Percentiles rank a stretch among this genome's conserved stretches.
These are phyloP conservation scores for Pipistrellus pipistrellus DNA, from an alignment of 2,797 vertebrate species.

Conservation along the genomic window DNA sequence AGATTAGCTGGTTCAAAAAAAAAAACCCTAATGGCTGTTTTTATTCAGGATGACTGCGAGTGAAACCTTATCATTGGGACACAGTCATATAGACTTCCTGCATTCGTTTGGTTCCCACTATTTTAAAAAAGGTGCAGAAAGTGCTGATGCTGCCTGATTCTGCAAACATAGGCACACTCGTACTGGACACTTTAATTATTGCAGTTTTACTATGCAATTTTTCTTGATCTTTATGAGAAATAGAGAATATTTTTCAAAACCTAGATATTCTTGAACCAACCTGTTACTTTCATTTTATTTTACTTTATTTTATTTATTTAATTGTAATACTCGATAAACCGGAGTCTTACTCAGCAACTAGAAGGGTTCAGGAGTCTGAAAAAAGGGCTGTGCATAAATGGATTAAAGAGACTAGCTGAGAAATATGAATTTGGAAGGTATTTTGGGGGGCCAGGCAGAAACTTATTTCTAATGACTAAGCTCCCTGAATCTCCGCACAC, in stretches of 20 bases:
- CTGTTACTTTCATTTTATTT: not conserved
- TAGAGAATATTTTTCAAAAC: constrained; percentile 2
- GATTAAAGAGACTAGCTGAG: no score
- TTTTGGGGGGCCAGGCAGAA: no score
- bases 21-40: constrained; percentile 74
- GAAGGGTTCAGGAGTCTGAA: no score
- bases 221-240: constrained; percentile 59
- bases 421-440: no score
- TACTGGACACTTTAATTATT: not conserved
- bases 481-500: no score
- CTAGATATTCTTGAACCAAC: not conserved
- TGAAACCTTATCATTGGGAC: constrained; percentile 77
- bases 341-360: no score
- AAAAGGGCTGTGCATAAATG: no score
- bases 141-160: constrained; percentile 68
- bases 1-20: constrained; percentile 67
- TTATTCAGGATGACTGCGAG: constrained; percentile 75
- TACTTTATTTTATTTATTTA: no score
- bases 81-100: constrained; percentile 85
- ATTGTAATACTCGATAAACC: no score
- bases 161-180: constrained; percentile 46
- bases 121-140: constrained; percentile 74
- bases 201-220: not conserved
- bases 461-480: no score
- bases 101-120: constrained; percentile 76